phyloP scores from a whole-genome alignment of 2,888 invertebrate genomes.

The Limenitis arthemis region DNA sequence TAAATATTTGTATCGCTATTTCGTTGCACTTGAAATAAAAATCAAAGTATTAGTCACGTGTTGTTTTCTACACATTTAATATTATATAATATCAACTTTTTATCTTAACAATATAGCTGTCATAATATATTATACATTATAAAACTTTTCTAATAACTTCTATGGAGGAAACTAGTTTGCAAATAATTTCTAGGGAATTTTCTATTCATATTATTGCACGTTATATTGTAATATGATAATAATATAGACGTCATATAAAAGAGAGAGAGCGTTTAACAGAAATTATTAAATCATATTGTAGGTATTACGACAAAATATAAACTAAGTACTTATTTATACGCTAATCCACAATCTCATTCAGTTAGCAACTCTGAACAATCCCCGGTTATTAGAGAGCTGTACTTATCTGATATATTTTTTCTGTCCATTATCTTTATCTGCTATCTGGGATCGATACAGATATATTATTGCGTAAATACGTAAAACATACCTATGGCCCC shows the following conservation, averaged over 20 bases:
- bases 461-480: constrained; percentile 17
- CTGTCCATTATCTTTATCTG: constrained; percentile 37
- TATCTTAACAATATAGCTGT: no score
- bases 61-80: no score
- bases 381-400: constrained; percentile 34
- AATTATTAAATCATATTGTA: not conserved
- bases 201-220: no score
- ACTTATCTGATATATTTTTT: constrained; percentile 42
- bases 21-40: not conserved
- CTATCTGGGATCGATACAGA: constrained; percentile 48
- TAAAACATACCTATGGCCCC: not conserved
- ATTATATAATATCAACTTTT: no score
- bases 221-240: no score
- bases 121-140: no score
- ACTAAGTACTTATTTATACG: constrained; percentile 2
- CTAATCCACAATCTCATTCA: constrained; percentile 11
- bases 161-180: no score
- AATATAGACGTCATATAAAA: not conserved
- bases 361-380: constrained; percentile 22
- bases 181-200: no score
- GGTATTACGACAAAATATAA: not conserved
- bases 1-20: constrained; percentile 3
- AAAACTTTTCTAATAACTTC: no score
- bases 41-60: not conserved
- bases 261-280: constrained; percentile 1